Evolutionary conservation across 2,888 invertebrate genomes (phyloP), one percentile per base, ranked within the genome.

Genomic region (Pharmacophagus antenor): DNA sequence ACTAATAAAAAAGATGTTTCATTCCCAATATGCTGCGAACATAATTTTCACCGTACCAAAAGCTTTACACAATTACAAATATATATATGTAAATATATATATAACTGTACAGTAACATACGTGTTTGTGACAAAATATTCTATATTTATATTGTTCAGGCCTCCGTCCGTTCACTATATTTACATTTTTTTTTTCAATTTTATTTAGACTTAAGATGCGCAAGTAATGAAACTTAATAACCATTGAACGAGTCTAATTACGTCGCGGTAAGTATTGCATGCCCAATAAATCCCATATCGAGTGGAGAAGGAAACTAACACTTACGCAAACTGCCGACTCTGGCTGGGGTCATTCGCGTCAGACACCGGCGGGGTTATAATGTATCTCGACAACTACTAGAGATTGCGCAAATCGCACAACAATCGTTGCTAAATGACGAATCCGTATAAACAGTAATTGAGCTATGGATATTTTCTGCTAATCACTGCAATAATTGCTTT

Each of bases 111-210:
- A 81, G 69, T 75, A 70, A 67, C 68, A 74, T 76, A 76, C 69
- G 68, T 69, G 72, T 84, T n/a, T 85, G 89, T 89, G 88, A 88
- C 89, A 78, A 77, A 80, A 74, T 79, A 79, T 74, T 73, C 75
- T 79, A 79, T 76, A 78, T 76, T 73, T 79, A 77, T 79, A 75
- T 67, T 76, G 75, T 77, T 80, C 86, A 86, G 88, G 86, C 88
- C 87, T 79, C 79, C 84, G 73, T 78, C 82, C 82, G 76, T 80
- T 82, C 79, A 74, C 79, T 81, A 77, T 85, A 88, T 88, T 82
- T 88, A 88, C 88, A 88, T 78, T 76, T 72, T 72, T 70, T 70
- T 66, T 65, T 62, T 47, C 42, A 27, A 23, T 47, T 56, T 56
- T 47, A 46, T 41, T 56, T 6, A 42, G 21, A 42, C 42, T 41